Conservation (phyloP, 2,888 invertebrate genomes). For the Lycia hirtaria region DNA sequence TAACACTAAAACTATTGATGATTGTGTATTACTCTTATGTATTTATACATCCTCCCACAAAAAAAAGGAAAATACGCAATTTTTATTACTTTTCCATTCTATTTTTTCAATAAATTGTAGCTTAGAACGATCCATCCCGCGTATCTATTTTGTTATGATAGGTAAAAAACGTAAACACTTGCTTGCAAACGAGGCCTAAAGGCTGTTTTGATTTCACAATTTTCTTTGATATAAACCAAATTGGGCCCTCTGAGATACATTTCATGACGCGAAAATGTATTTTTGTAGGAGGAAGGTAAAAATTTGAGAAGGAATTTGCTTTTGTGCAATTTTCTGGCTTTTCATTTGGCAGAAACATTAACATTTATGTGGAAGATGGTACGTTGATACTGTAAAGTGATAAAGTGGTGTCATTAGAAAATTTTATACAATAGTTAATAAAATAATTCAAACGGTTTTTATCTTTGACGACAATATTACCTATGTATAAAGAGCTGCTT, state of each 20-base stretch:
- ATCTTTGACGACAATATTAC: too few relatives aligned
- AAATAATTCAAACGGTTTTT: too few relatives aligned
- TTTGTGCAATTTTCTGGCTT: not conserved
- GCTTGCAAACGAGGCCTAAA: constrained; percentile 1
- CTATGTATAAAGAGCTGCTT: too few relatives aligned
- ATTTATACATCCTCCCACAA: not conserved
- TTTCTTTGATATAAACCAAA: constrained; percentile 7
- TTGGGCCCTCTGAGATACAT: constrained; percentile 5
- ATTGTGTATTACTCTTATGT: not conserved
- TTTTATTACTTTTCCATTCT: not conserved
- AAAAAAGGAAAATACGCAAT: not conserved
- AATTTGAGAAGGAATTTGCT: not conserved
- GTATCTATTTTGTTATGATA: not conserved
- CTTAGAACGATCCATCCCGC: not conserved
- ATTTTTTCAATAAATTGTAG: not conserved
- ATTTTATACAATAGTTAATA: too few relatives aligned
- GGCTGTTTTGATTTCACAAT: constrained; percentile 11
- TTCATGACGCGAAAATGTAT: constrained; percentile 1
- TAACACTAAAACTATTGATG: too few relatives aligned
- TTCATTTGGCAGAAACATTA: not conserved
- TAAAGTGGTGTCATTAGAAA: too few relatives aligned
- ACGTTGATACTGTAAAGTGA: not conserved
- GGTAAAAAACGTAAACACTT: constrained; percentile 4
- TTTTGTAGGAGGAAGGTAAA: not conserved
- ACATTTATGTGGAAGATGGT: not conserved